A percentile compares a stretch with the other conserved stretches of the same genome.
Conservation (phyloP, 2,797 vertebrate genomes). For the Basileuterus tristriatus region DNA sequence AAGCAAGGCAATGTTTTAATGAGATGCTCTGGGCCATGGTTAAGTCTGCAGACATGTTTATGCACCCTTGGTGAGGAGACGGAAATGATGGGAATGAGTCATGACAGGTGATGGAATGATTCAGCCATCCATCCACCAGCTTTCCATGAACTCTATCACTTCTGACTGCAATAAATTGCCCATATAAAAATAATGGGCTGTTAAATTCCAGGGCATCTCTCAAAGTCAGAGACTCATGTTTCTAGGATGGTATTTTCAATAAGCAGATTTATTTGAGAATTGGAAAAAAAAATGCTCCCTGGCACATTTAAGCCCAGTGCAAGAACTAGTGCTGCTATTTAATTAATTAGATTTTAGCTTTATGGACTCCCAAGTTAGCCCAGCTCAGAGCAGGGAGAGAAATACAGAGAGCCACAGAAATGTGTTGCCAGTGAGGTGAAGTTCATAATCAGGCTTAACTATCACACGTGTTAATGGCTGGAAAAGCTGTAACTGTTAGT, state of each 20-base stretch:
- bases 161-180: constrained; percentile 60
- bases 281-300: neutral
- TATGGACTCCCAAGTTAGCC: neutral
- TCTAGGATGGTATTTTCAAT: constrained; percentile 21
- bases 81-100: constrained; percentile 61
- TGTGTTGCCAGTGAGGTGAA: neutral
- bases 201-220: constrained; percentile 61
- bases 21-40: neutral
- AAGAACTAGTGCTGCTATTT: neutral
- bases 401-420: constrained; percentile 8
- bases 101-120: constrained; percentile 67
- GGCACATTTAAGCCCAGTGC: neutral
- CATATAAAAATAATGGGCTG: constrained; percentile 64
- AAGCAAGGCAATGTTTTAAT: constrained; percentile 24
- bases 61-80: neutral
- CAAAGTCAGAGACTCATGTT: constrained; percentile 34
- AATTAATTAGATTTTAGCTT: constrained; percentile 9
- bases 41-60: constrained; percentile 50
- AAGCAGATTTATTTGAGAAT: neutral
- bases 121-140: constrained; percentile 29
- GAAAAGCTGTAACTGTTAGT: constrained; percentile 45
- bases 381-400: neutral
- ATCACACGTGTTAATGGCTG: constrained; percentile 16
- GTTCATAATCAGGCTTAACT: constrained; percentile 22
- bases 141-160: constrained; percentile 53